Evolutionary conservation across 1,140 invertebrate genomes (phyloP), one percentile per base, ranked within the genome.

Genomic region (Himalopsyche phryganea): DNA sequence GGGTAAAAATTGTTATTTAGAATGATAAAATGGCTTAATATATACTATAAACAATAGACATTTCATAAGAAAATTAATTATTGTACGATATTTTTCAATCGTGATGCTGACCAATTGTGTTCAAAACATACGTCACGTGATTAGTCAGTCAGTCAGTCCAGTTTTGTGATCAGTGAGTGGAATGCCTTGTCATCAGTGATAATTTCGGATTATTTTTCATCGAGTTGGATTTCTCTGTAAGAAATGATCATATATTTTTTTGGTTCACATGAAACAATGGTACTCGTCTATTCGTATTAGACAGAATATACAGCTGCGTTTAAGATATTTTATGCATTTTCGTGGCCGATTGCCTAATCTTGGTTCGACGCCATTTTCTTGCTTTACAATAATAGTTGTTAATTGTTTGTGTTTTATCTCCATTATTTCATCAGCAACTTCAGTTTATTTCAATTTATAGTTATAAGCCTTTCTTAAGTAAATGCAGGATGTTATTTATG

Each of bases 161-260:
- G 75, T 76, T 77, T 75, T 75, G 73, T 73, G 76, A 75, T 75
- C 74, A 74, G 75, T 75, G 74, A 74, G 74, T 76, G 73, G 74
- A 76, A 74, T 77, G 75, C 74, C 75, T 77, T 77, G 75, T 77
- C 75, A 77, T 77, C 75, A 76, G 70, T 75, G 67, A 77, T 69
- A 72, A 75, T 77, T 76, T 77, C 74, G 75, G 76, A 51, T 58
- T 52, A 58, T 46, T 51, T 58, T 51, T 51, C 17, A 40, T 17
- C 40, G 44, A 58, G 41, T 58, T 52, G 73, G 76, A 76, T 71
- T 72, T 71, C 70, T 69, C 59, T 50, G 58, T 61, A 69, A 68
- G 66, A 67, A 69, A 69, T 68, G 67, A 64, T 64, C 17, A 32
- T 15, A 40, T 66, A 66, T 67, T 63, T 66, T 65, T 66, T 50